Percentiles rank a stretch among this genome's conserved stretches.
Conservation (phyloP, 2,888 invertebrate species). For the Polydrusus tereticollis region DNA sequence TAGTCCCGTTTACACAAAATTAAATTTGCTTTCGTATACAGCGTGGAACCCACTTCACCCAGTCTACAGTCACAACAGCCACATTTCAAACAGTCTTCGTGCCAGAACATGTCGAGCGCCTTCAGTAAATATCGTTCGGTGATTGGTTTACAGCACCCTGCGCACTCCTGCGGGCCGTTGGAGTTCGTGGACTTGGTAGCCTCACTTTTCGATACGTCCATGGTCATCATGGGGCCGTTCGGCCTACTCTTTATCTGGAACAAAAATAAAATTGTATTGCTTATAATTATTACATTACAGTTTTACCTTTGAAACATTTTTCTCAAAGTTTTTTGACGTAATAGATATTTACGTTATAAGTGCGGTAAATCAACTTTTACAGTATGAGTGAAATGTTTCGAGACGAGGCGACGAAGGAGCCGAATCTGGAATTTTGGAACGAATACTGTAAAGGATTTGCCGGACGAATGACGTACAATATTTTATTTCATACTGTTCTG, state of each 20-base stretch:
- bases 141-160: constrained; percentile 94
- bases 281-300: no score
- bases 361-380: no score
- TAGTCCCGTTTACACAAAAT: constrained; percentile 97
- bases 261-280: constrained; percentile 48
- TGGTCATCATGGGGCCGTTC: constrained; percentile 79
- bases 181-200: constrained; percentile 65
- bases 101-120: constrained; percentile 95
- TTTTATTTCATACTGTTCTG: no score
- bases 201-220: constrained; percentile 88
- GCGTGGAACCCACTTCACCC: constrained; percentile 95
- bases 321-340: no score
- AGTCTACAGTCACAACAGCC: constrained; percentile 97
- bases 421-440: no score
- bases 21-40: constrained; percentile 95
- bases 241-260: constrained; percentile 65
- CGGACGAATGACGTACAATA: no score
- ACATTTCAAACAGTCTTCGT: constrained; percentile 97
- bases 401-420: no score
- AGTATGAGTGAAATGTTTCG: no score
- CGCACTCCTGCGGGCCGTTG: constrained; percentile 81
- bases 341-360: no score
- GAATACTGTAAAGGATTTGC: no score
- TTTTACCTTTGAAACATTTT: no score
- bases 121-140: constrained; percentile 91